Conservation (phyloP, 2,797 vertebrate genomes). For the Mormyrus proboscirostris region DNA sequence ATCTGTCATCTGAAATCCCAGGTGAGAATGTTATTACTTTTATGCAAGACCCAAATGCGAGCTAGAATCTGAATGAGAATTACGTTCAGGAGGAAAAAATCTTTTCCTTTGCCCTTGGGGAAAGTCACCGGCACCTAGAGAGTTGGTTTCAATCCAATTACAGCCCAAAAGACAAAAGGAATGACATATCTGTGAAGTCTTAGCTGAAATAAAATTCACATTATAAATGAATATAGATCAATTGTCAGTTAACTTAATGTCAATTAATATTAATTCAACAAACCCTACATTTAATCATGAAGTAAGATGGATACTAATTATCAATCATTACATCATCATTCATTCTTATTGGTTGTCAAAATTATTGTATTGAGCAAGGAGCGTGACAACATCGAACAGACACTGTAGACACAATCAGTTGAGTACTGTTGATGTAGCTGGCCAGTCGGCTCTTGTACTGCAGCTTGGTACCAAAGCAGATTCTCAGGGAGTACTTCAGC, state of each 20-base stretch:
- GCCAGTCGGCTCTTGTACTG: not conserved
- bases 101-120: constrained; percentile 1
- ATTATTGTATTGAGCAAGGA: not conserved
- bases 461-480: not conserved
- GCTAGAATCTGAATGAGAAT: not conserved
- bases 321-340: not conserved
- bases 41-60: not conserved
- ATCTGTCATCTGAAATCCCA: constrained; percentile 10
- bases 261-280: not conserved
- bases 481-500: not conserved
- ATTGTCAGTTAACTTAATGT: constrained; percentile 1
- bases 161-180: not conserved
- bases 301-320: not conserved
- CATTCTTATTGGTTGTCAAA: not conserved
- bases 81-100: not conserved
- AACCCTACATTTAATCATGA: not conserved
- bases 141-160: constrained; percentile 7
- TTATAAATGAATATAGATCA: not conserved
- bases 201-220: not conserved
- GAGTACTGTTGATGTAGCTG: not conserved
- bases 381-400: not conserved
- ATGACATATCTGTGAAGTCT: not conserved
- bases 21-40: not conserved
- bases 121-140: not conserved
- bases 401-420: not conserved